Percentiles rank a stretch among this genome's conserved stretches.
phyloP scores from a whole-genome alignment of 1,140 invertebrate genomes.

The Euglossa dilemma region DNA sequence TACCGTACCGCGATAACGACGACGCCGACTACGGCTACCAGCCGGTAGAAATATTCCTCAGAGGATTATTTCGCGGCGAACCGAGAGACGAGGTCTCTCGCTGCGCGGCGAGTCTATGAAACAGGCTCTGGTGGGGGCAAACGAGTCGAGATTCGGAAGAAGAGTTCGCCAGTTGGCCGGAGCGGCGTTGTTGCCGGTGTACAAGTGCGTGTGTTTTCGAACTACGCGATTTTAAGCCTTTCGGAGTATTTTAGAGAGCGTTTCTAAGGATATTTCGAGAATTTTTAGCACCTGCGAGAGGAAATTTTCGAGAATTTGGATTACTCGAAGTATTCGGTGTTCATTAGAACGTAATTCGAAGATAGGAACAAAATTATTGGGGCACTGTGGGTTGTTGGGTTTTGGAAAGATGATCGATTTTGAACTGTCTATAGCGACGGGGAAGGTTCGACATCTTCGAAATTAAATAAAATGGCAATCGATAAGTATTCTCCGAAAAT shows the following conservation, averaged over 20 bases:
- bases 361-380: no score
- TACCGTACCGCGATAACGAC: constrained; percentile 65
- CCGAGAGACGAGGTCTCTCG: constrained; percentile 6
- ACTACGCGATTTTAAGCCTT: neutral
- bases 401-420: no score
- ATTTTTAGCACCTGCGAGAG: no score
- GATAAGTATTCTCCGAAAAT: constrained; percentile 6
- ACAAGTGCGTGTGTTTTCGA: neutral
- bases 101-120: neutral
- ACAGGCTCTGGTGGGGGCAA: neutral
- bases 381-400: no score
- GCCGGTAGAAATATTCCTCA: constrained; percentile 63
- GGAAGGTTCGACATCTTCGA: neutral
- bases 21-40: constrained; percentile 59
- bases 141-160: neutral
- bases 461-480: neutral
- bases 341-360: no score
- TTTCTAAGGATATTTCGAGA: neutral
- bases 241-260: neutral
- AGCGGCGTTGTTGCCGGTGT: neutral
- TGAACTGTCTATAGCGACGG: neutral
- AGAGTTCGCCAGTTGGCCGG: no score
- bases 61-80: constrained; percentile 61
- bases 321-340: no score
- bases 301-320: no score